Evolutionary conservation across 2,797 vertebrate genomes (phyloP).

Genomic region (Gallinago solitaria): DNA sequence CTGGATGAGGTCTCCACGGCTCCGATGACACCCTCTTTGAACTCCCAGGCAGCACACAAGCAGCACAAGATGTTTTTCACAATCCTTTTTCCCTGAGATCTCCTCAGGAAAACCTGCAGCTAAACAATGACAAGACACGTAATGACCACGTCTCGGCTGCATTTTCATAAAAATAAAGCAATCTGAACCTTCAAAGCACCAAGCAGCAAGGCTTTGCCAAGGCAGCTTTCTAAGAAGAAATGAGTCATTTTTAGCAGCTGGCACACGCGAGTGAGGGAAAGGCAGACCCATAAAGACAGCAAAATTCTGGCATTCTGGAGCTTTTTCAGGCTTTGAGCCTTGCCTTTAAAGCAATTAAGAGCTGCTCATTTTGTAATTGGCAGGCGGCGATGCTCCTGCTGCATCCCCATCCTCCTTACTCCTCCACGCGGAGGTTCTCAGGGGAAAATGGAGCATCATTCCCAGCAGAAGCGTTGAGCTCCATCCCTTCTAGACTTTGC

Average conservation of each 20-base stretch:
- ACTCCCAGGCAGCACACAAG: background rate
- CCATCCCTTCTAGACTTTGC: background rate
- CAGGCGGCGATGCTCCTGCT: background rate
- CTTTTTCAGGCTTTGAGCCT: background rate
- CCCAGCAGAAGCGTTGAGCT: background rate
- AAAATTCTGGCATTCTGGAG: background rate
- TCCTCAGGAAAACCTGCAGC: background rate
- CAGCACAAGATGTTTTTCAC: background rate
- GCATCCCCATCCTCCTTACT: background rate
- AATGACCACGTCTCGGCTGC: background rate
- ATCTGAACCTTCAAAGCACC: background rate
- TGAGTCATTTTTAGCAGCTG: background rate
- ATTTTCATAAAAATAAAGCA: background rate
- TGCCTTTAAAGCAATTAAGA: background rate
- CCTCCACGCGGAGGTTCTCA: background rate
- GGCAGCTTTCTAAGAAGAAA: background rate
- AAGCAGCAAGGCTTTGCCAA: background rate
- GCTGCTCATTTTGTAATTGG: background rate
- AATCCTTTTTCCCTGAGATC: background rate
- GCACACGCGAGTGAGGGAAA: background rate
- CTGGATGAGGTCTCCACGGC: background rate
- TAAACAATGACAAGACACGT: background rate
- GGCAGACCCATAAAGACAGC: background rate
- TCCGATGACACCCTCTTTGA: background rate
- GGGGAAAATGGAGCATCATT: background rate